Base-by-base conservation (phyloP, 2,113 vertebrate genomes). In the Seriola aureovittata region DNA sequence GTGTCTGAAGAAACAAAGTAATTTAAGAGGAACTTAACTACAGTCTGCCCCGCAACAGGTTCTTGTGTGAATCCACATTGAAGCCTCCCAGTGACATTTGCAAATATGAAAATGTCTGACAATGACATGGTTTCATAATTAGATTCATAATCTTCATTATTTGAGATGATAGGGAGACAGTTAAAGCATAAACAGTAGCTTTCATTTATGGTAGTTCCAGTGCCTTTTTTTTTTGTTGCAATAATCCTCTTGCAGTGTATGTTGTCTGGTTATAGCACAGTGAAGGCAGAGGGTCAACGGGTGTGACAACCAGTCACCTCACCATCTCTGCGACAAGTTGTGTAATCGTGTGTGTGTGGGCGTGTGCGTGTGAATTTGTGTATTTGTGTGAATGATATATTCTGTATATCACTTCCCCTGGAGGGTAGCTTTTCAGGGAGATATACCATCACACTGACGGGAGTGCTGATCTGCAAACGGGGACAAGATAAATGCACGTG, bases 401-500 rank as follows among this genome's bases (percentile, higher is more conserved):
- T 82, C 54, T 29, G 78, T 80, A 84, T 84, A 83, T 78, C 64
- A 76, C 50, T 77, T 81, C 84, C 82, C 89, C 77, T 85, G 12
- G 46, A 80, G 77, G 70, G 81, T 69, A 80, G 68, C 88, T 84
- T 83, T 78, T 86, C 87, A 82, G 66, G 21, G 75, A 79, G 87
- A 92, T 91, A 90, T 90, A 91, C 86, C 68, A 85, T 87, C 86
- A 66, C 59, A 48, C 55, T 92, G 91, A 93, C 81, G 48, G 69
- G 55, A 90, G 54, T 89, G 84, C 91, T 94, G 92, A 93, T 94
- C 84, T 84, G 86, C 88, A 92, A 91, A 93, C 34, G 23, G 78
- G 72, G 78, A 79, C 68, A 75, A 85, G 91, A 92, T 91, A 87
- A 92, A 93, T 91, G 88, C 42, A 67, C 17, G 62, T 84, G 87